Conservation (phyloP, 2,797 vertebrate genomes). For the Cercopithecus diana region DNA sequence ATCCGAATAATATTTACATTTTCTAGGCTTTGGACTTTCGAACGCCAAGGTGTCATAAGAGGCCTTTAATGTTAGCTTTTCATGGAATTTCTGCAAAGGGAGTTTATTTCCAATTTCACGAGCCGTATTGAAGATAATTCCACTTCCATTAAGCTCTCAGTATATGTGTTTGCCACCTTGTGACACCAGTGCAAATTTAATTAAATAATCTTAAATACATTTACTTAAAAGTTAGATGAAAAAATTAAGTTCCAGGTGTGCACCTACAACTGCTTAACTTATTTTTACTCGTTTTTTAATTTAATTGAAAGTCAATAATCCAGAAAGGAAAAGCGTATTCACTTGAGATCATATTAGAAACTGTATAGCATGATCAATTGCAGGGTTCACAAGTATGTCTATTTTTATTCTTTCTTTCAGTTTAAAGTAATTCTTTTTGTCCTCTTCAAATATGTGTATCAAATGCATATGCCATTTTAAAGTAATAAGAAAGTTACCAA, state of each 20-base stretch:
- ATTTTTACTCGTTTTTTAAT: conserved; percentile 2
- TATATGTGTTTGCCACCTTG: conserved; percentile 31
- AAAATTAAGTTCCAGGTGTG: conserved; percentile 31
- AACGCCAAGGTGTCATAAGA: background rate
- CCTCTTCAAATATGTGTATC: background rate
- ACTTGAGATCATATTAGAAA: background rate
- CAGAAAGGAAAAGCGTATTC: conserved; percentile 32
- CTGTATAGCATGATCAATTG: background rate
- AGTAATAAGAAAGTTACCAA: background rate
- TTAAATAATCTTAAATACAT: conserved; percentile 47
- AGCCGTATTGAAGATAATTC: conserved; percentile 8
- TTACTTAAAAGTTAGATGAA: conserved; percentile 49
- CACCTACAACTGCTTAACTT: conserved; percentile 22
- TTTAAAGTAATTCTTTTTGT: background rate
- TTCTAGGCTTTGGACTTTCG: background rate
- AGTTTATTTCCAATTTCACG: background rate
- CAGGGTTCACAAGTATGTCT: background rate
- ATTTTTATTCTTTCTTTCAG: background rate
- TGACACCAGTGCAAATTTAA: conserved; percentile 23
- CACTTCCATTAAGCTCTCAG: conserved; percentile 42
- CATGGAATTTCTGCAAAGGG: background rate
- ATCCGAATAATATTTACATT: background rate
- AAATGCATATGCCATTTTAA: background rate
- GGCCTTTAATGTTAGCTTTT: background rate
- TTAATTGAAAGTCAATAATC: conserved; percentile 65